Evolutionary conservation across 2,797 vertebrate species (phyloP).

Genomic region (Darevskia mixta): DNA sequence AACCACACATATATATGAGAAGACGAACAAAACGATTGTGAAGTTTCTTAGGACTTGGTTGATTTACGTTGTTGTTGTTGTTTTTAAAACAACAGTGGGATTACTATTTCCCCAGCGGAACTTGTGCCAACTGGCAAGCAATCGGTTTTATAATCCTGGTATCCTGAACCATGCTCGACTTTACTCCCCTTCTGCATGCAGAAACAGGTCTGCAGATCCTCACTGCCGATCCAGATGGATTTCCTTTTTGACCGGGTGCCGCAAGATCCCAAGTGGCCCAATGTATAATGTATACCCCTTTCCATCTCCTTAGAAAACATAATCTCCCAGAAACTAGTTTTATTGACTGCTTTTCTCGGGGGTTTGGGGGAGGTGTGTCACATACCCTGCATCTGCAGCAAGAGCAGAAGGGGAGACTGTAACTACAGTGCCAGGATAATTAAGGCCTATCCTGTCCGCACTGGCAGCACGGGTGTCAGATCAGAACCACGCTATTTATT

Average conservation of each 20-base stretch:
- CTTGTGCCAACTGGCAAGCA: neutral
- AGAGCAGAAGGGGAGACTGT: neutral
- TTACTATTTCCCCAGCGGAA: neutral
- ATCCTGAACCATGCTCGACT: neutral
- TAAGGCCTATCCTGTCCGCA: neutral
- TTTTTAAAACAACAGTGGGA: neutral
- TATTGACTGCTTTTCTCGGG: neutral
- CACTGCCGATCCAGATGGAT: constrained; percentile 18
- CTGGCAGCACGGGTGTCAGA: neutral
- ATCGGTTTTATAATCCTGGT: neutral
- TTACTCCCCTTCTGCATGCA: neutral
- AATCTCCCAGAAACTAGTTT: neutral
- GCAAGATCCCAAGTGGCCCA: neutral
- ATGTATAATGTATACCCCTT: neutral
- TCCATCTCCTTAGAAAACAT: neutral
- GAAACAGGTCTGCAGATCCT: constrained; percentile 11
- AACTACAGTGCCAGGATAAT: neutral
- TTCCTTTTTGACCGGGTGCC: neutral
- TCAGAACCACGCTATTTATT: neutral
- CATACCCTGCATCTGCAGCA: neutral
- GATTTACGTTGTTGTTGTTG: neutral
- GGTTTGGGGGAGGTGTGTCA: no score
- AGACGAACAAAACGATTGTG: constrained; percentile 19
- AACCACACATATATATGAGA: neutral
- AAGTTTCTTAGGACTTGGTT: constrained; percentile 27